A percentile compares a stretch with the other conserved stretches of the same genome.
These are phyloP conservation scores for Cosmopolites sordidus DNA, from an alignment of 2,888 invertebrate genomes.

Conservation along the genomic window DNA sequence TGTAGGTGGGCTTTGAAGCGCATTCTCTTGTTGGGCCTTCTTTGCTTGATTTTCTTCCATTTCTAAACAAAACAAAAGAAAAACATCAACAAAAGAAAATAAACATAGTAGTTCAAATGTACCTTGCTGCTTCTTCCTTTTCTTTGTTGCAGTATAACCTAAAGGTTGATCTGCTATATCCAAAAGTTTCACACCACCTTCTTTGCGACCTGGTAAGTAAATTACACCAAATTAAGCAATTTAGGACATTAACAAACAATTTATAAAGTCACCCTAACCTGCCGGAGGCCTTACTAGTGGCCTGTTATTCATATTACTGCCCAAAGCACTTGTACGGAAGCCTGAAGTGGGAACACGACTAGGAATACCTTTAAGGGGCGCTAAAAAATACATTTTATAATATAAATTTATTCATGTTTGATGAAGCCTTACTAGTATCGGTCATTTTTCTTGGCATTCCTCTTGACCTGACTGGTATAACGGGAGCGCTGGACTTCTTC, in stretches of 20 bases:
- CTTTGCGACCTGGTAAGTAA: constrained; percentile 55
- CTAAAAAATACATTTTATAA: constrained; percentile 50
- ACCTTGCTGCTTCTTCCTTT: constrained; percentile 80
- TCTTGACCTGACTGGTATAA: constrained; percentile 80
- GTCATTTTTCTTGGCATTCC: constrained; percentile 96
- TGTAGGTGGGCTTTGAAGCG: constrained; percentile 42
- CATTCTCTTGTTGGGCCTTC: constrained; percentile 55
- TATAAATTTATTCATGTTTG: not conserved
- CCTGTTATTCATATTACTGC: constrained; percentile 50
- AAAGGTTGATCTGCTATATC: constrained; percentile 92
- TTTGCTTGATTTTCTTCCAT: constrained; percentile 58
- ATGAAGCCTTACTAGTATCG: constrained; percentile 69
- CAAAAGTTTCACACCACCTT: constrained; percentile 89
- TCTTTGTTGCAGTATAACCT: constrained; percentile 79
- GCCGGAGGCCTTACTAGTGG: constrained; percentile 61
- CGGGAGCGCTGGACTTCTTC: constrained; percentile 84
- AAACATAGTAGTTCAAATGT: constrained; percentile 3
- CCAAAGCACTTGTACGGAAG: constrained; percentile 54
- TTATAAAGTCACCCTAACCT: constrained; percentile 43
- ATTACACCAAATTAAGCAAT: not conserved
- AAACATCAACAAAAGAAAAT: not conserved
- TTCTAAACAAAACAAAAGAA: constrained; percentile 45
- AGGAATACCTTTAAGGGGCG: constrained; percentile 89
- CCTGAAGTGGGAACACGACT: constrained; percentile 70
- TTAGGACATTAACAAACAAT: not conserved